These are phyloP conservation scores for Litocranius walleri DNA, from an alignment of 2,113 vertebrate genomes.

Conservation along the genomic window DNA sequence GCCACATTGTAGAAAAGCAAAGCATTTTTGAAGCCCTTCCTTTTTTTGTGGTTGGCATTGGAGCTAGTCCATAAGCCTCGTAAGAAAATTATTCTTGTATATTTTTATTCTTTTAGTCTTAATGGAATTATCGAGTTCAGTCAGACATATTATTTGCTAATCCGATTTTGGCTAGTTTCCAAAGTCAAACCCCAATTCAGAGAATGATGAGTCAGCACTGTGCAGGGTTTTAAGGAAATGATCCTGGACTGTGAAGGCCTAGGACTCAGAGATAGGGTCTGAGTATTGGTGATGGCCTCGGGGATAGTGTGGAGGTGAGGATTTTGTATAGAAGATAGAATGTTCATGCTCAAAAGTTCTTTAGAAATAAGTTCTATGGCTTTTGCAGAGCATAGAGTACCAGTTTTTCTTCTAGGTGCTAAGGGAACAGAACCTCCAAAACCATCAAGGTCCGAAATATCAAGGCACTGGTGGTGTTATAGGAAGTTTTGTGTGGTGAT, in stretches of 20 bases:
- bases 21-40: background rate
- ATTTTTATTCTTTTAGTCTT: background rate
- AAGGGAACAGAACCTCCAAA: background rate
- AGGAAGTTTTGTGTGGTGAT: background rate
- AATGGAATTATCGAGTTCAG: background rate
- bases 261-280: background rate
- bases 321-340: background rate
- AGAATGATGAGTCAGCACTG: background rate
- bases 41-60: background rate
- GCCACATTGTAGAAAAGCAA: background rate
- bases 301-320: background rate
- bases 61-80: background rate
- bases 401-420: background rate
- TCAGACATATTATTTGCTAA: constrained; percentile 2
- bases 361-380: background rate
- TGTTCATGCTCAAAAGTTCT: background rate
- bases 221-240: background rate
- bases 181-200: background rate
- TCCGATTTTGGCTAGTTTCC: constrained; percentile 15
- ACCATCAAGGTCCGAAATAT: background rate
- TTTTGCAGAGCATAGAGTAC: background rate
- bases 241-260: background rate
- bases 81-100: background rate
- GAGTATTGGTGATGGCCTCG: no score
- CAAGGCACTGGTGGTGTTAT: no score